These are phyloP conservation scores for Heliornis fulica DNA, from an alignment of 2,113 vertebrate genomes.

Conservation along the genomic window DNA sequence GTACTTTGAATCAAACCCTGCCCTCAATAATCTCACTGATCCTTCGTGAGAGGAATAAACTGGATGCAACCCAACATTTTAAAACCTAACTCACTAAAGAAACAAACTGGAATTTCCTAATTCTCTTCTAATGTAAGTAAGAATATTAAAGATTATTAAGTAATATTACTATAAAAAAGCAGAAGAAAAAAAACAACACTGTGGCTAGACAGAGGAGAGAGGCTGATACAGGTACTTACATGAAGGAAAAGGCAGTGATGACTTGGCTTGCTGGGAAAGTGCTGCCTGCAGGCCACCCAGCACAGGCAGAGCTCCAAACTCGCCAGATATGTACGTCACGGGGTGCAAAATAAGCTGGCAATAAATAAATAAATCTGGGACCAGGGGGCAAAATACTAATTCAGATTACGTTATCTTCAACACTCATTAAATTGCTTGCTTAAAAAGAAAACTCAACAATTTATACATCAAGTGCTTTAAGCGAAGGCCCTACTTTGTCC, in stretches of 20 bases:
- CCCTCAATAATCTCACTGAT: background rate
- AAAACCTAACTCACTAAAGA: background rate
- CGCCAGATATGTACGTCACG: background rate
- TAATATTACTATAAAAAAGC: background rate
- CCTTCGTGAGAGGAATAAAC: background rate
- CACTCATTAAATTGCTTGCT: background rate
- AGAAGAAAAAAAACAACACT: background rate
- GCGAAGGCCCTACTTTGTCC: background rate
- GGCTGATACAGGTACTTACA: background rate
- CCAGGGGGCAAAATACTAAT: background rate
- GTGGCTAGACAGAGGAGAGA: background rate
- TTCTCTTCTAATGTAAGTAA: background rate
- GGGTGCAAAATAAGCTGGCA: background rate
- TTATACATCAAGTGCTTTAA: background rate
- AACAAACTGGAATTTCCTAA: background rate
- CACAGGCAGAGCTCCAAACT: background rate
- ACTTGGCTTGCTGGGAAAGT: background rate
- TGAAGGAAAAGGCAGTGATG: background rate
- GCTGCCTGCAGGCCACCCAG: background rate
- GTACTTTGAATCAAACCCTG: background rate
- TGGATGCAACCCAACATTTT: background rate
- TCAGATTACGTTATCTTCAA: background rate
- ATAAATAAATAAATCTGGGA: background rate
- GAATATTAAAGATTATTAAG: background rate
- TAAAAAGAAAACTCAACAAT: background rate